Conservation (phyloP, 1,140 invertebrate species). For the Caenorhabditis tropicalis region DNA sequence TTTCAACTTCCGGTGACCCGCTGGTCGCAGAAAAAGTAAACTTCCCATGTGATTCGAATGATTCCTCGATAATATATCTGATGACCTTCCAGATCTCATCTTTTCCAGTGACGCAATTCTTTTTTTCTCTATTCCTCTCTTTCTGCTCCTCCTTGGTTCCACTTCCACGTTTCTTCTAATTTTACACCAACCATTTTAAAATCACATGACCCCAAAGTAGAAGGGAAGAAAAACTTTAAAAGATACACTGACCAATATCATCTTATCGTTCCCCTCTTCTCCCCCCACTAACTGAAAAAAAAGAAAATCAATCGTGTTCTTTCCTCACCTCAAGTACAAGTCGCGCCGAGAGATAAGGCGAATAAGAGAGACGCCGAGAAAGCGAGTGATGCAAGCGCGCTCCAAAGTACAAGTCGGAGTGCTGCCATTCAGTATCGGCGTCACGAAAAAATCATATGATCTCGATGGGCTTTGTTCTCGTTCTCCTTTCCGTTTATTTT, state of each 20-base stretch:
- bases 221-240: not conserved
- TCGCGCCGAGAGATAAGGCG: not conserved
- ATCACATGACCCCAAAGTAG: not conserved
- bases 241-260: not conserved
- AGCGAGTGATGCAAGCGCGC: not conserved
- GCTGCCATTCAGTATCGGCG: slow-evolving; percentile 3
- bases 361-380: not conserved
- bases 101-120: not conserved
- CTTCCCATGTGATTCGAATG: too few relatives aligned
- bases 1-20: too few relatives aligned
- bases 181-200: not conserved
- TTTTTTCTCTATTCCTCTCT: not conserved
- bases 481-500: not conserved
- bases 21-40: too few relatives aligned
- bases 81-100: not conserved
- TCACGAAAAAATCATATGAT: slow-evolving; percentile 29
- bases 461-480: not conserved
- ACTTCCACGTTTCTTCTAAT: not conserved
- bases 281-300: not conserved
- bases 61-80: too few relatives aligned
- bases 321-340: slow-evolving; percentile 1
- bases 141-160: not conserved
- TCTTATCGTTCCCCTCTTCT: not conserved
- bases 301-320: slow-evolving; percentile 24
- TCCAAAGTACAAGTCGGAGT: slow-evolving; percentile 14